Base-by-base conservation (phyloP, 2,888 invertebrate genomes). In the Phyllotreta cruciferae region DNA sequence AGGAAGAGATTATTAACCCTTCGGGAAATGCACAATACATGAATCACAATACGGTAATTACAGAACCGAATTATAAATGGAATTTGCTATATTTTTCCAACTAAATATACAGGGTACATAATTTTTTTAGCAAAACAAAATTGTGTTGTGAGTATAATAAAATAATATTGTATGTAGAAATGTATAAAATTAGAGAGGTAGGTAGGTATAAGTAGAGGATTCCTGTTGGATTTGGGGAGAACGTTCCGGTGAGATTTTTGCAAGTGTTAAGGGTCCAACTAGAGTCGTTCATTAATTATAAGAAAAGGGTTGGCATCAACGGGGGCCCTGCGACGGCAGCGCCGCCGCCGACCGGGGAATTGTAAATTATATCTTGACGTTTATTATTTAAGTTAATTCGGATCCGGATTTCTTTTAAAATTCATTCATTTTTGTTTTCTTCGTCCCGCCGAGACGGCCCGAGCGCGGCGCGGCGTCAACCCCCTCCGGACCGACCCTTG, bases 281-380 rank as follows among this genome's bases (percentile, higher is more conserved):
- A 60, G 66, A 56, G 63, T 56, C 67, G 71, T 72, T 71, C 70
- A 72, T 72, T 72, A 71, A 72, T 72, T 71, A 72, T 66, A 67
- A 72, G 68, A 66, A 70, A 71, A 70, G 71, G 70, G 71, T 64
- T 67, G 60, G 52, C 60, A 24, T 4, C 2, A 24, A 24, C 4
- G 52, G 44, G 45, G 61, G 54, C 58, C 54, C 53, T 13, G 9
- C 24, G 13, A 38, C 14, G 10, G 34, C 37, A 3, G 24, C 24
- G 24, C 24, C 37, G 39, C 47, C 47, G 47, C n/a, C 47, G 57
- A 53, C 58, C 58, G 58, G 63, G 60, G 64, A 63, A 67, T 65
- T 67, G 67, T 67, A 65, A 67, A 67, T 67, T 67, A 67, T 65
- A 67, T 67, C 67, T 63, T 62, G 64, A 64, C 67, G 65, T 64